Conservation (phyloP, 1,140 invertebrate species). For the Drosophila paulistorum region DNA sequence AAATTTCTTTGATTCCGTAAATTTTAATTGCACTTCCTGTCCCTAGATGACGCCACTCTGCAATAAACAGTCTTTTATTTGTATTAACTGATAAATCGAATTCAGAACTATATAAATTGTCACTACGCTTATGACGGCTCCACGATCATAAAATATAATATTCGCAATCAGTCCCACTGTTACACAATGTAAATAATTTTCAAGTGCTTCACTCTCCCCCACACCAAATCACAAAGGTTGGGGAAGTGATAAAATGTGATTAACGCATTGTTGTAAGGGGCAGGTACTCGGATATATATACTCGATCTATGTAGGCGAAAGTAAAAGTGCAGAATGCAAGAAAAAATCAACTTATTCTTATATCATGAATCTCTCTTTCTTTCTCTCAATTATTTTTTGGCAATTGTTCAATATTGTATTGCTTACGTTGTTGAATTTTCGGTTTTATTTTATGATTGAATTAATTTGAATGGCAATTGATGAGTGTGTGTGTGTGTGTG, state of each 20-base stretch:
- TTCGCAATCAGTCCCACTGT: neutral
- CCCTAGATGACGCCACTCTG: neutral
- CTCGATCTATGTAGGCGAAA: conserved; percentile 16
- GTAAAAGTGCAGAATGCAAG: conserved; percentile 40
- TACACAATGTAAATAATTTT: conserved; percentile 1
- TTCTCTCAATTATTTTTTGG: conserved; percentile 30
- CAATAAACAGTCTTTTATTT: neutral
- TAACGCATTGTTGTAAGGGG: conserved; percentile 19
- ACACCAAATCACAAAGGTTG: conserved; percentile 15
- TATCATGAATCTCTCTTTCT: too few relatives aligned
- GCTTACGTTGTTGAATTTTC: conserved; percentile 14
- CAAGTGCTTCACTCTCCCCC: neutral
- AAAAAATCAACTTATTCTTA: neutral
- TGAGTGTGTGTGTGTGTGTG: neutral
- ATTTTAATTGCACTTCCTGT: neutral
- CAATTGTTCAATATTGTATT: conserved; percentile 43
- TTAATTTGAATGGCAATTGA: conserved; percentile 42
- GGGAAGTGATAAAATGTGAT: conserved; percentile 21
- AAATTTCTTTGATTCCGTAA: neutral
- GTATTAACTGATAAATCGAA: neutral
- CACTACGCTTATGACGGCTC: neutral
- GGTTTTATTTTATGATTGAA: conserved; percentile 45
- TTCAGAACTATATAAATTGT: neutral
- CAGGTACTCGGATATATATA: neutral
- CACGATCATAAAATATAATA: neutral